phyloP scores from a whole-genome alignment of 2,888 invertebrate genomes.

The Yponomeuta plumbellus region DNA sequence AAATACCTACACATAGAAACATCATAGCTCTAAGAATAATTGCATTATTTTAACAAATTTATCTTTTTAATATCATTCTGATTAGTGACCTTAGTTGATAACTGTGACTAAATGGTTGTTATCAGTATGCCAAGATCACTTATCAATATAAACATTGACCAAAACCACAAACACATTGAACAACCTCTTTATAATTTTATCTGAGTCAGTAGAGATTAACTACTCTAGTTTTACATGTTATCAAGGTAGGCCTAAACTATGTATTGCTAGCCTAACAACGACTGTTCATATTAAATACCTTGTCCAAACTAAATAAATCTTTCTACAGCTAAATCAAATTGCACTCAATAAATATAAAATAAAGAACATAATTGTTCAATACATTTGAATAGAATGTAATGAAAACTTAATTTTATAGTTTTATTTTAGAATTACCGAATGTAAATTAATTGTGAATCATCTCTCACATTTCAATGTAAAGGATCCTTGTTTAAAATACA shows the following conservation, averaged over 20 bases:
- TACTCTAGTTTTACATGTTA: background rate
- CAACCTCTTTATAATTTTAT: background rate
- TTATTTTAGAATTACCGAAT: background rate
- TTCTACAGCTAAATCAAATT: background rate
- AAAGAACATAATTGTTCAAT: background rate
- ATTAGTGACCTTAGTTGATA: background rate
- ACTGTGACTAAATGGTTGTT: background rate
- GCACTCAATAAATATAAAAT: background rate
- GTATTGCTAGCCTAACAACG: too few relatives aligned
- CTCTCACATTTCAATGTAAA: too few relatives aligned
- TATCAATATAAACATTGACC: background rate
- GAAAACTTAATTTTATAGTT: too few relatives aligned
- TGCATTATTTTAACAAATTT: background rate
- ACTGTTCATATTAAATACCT: too few relatives aligned
- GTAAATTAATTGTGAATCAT: background rate
- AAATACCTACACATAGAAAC: slow-evolving; percentile 25
- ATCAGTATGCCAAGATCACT: background rate
- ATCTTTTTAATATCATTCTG: slow-evolving; percentile 26
- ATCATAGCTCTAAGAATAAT: background rate
- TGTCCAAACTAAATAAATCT: background rate
- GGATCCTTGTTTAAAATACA: too few relatives aligned
- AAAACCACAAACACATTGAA: background rate
- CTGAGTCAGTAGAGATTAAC: background rate
- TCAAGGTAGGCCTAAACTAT: too few relatives aligned
- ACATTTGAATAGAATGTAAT: background rate